A percentile compares a stretch with the other conserved stretches of the same genome.
phyloP scores from a whole-genome alignment of 2,888 invertebrate genomes.

The Amitus sp. region DNA sequence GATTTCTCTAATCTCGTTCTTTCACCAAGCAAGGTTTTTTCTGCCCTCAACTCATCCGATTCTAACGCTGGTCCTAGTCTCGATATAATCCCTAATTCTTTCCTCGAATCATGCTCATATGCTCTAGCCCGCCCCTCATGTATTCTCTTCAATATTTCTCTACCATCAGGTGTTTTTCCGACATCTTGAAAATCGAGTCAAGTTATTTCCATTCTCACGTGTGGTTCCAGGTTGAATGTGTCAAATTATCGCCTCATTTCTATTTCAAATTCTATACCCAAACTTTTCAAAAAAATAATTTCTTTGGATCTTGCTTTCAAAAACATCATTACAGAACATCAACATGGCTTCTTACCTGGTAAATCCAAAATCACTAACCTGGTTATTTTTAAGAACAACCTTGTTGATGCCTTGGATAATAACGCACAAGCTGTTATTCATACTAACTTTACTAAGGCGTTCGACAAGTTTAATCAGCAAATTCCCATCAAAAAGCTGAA shows the following conservation, averaged over 20 bases:
- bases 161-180: background rate
- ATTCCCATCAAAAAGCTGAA: too few relatives aligned
- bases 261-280: constrained; percentile 2
- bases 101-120: too few relatives aligned
- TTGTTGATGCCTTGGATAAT: too few relatives aligned
- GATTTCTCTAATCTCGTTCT: too few relatives aligned
- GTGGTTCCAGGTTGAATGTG: background rate
- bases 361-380: background rate
- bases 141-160: constrained; percentile 7
- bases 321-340: constrained; percentile 1
- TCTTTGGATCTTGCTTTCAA: background rate
- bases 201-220: constrained; percentile 5
- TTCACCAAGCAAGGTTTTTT: too few relatives aligned
- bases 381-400: background rate
- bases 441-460: too few relatives aligned
- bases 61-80: too few relatives aligned
- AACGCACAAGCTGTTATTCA: too few relatives aligned
- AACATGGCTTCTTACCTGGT: constrained; percentile 6
- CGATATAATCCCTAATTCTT: too few relatives aligned
- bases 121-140: too few relatives aligned
- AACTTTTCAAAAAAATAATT: constrained; percentile 9
- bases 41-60: too few relatives aligned
- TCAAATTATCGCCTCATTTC: constrained; percentile 8
- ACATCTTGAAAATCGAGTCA: background rate
- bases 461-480: too few relatives aligned